Percentiles rank a stretch among this genome's conserved stretches.
These are phyloP conservation scores for Triplophysa siluroides DNA, from an alignment of 2,113 vertebrate species.

Conservation along the genomic window DNA sequence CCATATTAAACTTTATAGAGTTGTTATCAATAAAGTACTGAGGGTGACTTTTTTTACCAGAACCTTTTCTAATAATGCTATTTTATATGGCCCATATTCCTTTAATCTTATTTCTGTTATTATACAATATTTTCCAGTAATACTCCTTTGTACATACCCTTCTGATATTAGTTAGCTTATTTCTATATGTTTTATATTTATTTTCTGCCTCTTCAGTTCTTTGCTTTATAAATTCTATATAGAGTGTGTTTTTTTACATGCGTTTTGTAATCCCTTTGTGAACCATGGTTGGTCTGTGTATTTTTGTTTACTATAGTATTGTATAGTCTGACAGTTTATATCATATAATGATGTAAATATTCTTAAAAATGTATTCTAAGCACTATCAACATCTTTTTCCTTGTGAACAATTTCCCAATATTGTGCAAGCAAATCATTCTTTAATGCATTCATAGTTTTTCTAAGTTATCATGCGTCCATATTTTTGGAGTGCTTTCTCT, in stretches of 20 bases:
- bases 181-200: no score
- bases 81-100: no score
- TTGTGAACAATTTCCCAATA: conserved; percentile 5
- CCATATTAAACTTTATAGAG: background rate
- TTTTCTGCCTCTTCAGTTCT: no score
- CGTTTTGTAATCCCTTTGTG: background rate
- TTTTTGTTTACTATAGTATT: background rate
- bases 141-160: no score
- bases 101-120: no score
- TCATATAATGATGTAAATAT: conserved; percentile 19
- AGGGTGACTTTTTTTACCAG: no score
- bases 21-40: background rate
- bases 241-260: background rate
- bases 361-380: background rate
- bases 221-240: conserved; percentile 7
- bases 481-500: background rate
- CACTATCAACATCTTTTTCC: background rate
- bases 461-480: background rate
- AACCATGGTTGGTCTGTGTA: background rate
- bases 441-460: background rate
- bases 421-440: background rate
- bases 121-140: no score
- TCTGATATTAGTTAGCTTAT: no score
- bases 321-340: background rate
- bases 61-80: no score